phyloP scores from a whole-genome alignment of 2,888 invertebrate genomes.

The Laspeyria flexula region DNA sequence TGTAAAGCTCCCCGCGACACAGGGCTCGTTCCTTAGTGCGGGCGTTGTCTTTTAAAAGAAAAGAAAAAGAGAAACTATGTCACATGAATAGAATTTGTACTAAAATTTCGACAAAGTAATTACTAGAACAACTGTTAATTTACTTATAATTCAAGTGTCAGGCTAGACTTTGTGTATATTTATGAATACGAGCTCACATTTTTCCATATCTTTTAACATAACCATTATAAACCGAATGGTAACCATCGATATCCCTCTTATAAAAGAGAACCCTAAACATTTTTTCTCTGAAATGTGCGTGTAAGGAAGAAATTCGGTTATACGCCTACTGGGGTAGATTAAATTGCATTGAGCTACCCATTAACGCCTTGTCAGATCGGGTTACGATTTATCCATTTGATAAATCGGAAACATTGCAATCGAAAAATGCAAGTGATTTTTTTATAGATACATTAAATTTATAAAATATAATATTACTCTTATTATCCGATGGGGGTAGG shows the following conservation, averaged over 20 bases:
- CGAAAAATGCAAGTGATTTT: conserved; percentile 15
- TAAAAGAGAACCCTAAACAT: conserved; percentile 25
- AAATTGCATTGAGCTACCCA: conserved; percentile 85
- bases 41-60: too few relatives aligned
- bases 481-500: too few relatives aligned
- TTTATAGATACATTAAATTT: too few relatives aligned
- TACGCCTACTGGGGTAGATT: conserved; percentile 74
- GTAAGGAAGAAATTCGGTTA: conserved; percentile 73
- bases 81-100: too few relatives aligned
- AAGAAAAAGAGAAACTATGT: too few relatives aligned
- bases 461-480: too few relatives aligned
- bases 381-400: conserved; percentile 82
- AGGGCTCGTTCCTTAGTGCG: too few relatives aligned
- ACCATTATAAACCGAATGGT: conserved; percentile 11
- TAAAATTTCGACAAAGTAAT: too few relatives aligned
- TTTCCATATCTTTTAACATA: conserved; percentile 7
- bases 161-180: background rate
- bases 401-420: conserved; percentile 74
- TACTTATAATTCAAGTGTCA: too few relatives aligned
- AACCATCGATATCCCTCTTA: conserved; percentile 15
- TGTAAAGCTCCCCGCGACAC: too few relatives aligned
- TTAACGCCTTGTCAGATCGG: conserved; percentile 86
- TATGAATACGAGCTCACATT: background rate
- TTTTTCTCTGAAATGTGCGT: conserved; percentile 44
- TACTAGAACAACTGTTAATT: too few relatives aligned